phyloP scores from a whole-genome alignment of 2,888 invertebrate species.

The Cephus sareptanus region DNA sequence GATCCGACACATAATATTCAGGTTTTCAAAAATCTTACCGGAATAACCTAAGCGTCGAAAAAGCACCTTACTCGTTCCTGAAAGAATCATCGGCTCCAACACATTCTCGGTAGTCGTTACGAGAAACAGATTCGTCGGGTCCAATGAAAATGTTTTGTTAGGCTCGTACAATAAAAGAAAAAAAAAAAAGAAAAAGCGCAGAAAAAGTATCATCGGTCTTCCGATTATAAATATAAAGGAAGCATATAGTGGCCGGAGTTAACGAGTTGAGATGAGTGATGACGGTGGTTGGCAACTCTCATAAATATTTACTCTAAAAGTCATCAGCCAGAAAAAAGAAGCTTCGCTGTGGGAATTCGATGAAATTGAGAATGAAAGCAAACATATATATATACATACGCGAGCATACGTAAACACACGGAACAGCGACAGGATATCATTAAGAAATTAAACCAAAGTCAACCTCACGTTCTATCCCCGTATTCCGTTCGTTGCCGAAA shows the following conservation, averaged over 20 bases:
- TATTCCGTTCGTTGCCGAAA: neutral
- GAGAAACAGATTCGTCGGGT: neutral
- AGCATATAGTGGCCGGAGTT: conserved; percentile 22
- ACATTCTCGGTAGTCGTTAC: neutral
- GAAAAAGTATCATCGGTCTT: neutral
- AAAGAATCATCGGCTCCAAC: neutral
- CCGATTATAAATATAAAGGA: neutral
- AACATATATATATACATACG: neutral
- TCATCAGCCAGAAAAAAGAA: conserved; percentile 29
- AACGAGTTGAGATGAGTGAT: conserved; percentile 54
- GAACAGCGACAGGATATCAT: neutral
- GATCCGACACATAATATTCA: neutral
- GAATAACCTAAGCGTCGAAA: no score
- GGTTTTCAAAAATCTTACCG: neutral
- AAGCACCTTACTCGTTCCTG: neutral
- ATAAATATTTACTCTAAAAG: conserved; percentile 60
- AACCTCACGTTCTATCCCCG: neutral
- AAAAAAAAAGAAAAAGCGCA: neutral
- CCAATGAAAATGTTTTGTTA: neutral
- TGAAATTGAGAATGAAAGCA: neutral
- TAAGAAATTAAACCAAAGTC: neutral
- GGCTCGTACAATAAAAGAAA: neutral
- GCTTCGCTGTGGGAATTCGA: conserved; percentile 14
- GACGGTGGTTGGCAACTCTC: conserved; percentile 59
- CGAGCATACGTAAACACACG: neutral